Evolutionary conservation across 2,113 vertebrate genomes (phyloP).

Genomic region (Lampris megalopsis): DNA sequence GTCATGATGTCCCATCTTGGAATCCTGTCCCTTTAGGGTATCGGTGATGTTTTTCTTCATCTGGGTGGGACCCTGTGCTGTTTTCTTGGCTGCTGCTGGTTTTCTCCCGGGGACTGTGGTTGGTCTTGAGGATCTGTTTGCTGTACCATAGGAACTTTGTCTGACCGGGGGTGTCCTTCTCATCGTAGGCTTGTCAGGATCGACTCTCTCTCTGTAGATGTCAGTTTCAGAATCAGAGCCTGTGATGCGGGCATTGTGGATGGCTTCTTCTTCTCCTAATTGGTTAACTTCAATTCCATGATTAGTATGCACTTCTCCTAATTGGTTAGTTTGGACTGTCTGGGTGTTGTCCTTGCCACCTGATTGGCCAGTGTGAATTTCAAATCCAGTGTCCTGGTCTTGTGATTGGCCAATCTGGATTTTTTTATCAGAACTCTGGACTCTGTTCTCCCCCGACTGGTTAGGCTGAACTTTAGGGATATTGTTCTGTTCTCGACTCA

Average conservation of each 20-base stretch:
- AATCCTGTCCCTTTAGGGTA: constrained; percentile 1
- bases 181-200: not conserved
- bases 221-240: not conserved
- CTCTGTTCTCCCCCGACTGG: not conserved
- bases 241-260: too few species aligned
- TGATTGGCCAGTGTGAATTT: not conserved
- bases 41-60: not conserved
- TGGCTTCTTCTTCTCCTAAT: constrained; percentile 4
- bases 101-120: constrained; percentile 22
- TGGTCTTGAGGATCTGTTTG: constrained; percentile 20
- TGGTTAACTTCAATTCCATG: not conserved
- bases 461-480: not conserved
- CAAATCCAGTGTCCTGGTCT: not conserved
- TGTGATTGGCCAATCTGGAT: not conserved
- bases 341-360: not conserved
- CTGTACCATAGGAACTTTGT: not conserved
- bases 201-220: not conserved
- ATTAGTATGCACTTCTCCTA: not conserved
- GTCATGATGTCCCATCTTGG: constrained; percentile 2
- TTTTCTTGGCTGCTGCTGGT: not conserved
- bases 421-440: not conserved
- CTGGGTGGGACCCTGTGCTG: constrained; percentile 1
- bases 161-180: not conserved
- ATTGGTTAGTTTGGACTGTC: not conserved
- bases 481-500: constrained; percentile 17